Evolutionary conservation across 2,797 vertebrate species (phyloP), one percentile per base, ranked within the genome.

Genomic region (Lacerta agilis): DNA sequence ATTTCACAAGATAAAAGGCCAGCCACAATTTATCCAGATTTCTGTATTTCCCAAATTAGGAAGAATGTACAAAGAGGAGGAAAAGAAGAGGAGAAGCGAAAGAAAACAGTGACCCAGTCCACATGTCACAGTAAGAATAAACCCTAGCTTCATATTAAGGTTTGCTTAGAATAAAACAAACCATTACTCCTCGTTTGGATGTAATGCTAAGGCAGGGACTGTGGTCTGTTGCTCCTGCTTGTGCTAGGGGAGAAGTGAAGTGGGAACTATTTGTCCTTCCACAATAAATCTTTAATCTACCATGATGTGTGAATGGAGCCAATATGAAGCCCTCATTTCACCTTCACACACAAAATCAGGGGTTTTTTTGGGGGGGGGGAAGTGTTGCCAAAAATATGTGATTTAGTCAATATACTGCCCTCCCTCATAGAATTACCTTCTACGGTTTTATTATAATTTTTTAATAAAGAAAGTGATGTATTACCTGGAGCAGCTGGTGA

Each of bases 401-500:
- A 45, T 71, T 66, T 25, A 38, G 45, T 11, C 2, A 78, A 71
- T 18, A 66, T 41, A 85, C 36, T 55, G 61, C 43, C 38, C 1
- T 25, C 45, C 5, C 20, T 9, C 17, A 0, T 38, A 71, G 23
- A 82, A 82, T 66, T 58, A 66, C 87, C 33, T 29, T 73, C 76
- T 79, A 1, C 0, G 1, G 20, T 1, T 10, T 29, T 71, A 64
- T 55, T 55, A 15, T 55, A 55, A 55, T 61, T 87, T 43, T 5
- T 45, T 33, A 86, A 55, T 25, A 3, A 84, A 17, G 17, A 4
- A n/a, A 71, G 1, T 38, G 38, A n/a, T 33, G 18, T 79, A 79
- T 15, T 91, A 99, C 99, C 99, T 95, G 98, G 90, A 66, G 97
- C 96, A 58, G 98, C 98, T 3, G 98, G 98, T 8, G 99, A 99